Evolutionary conservation across 2,113 vertebrate genomes (phyloP).

Genomic region (Orycteropus afer): DNA sequence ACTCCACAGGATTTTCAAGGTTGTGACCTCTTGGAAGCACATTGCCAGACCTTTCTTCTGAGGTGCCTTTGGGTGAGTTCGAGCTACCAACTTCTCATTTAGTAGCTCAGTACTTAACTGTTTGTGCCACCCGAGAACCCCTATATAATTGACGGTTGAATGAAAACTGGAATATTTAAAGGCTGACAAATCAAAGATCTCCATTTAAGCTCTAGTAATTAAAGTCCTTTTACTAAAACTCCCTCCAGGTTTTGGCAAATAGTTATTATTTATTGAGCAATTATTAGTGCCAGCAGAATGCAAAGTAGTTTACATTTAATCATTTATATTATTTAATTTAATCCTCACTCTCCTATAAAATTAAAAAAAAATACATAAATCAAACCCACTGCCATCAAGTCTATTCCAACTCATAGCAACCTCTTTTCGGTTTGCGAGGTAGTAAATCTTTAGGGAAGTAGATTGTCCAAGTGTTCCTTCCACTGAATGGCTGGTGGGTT

Average conservation of each 20-base stretch:
- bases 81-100: not conserved
- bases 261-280: not conserved
- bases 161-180: slow-evolving; percentile 36
- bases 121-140: not conserved
- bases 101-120: not conserved
- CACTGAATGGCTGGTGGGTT: no score
- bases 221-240: slow-evolving; percentile 11
- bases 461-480: no score
- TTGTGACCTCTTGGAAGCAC: no score
- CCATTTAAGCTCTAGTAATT: not conserved
- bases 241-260: not conserved
- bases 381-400: no score
- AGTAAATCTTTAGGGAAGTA: no score
- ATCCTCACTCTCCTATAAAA: not conserved
- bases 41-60: no score
- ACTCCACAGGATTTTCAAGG: no score
- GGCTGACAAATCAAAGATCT: not conserved
- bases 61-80: not conserved
- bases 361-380: no score
- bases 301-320: slow-evolving; percentile 1
- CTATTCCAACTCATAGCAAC: no score
- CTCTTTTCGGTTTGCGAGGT: no score
- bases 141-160: not conserved
- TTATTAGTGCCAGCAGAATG: not conserved
- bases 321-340: slow-evolving; percentile 18